A percentile compares a stretch with the other conserved stretches of the same genome.
Conservation (phyloP, 2,888 invertebrate species). For the Zeuzera pyrina region DNA sequence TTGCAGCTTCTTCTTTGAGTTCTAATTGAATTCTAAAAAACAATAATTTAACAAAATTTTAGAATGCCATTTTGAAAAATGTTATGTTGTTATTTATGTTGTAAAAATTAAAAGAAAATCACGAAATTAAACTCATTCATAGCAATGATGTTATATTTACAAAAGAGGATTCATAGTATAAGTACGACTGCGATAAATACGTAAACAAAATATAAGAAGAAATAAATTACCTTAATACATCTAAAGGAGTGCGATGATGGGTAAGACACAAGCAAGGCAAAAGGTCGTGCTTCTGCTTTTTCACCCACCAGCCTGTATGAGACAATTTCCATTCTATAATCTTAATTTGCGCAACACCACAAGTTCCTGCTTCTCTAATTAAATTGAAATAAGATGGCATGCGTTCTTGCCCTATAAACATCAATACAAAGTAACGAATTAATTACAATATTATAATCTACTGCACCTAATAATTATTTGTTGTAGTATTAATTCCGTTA, state of each 20-base stretch:
- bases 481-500: too few relatives aligned
- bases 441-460: not conserved
- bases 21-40: too few relatives aligned
- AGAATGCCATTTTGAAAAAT: too few relatives aligned
- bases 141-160: too few relatives aligned
- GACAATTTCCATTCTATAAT: constrained; percentile 65
- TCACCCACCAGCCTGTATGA: constrained; percentile 53
- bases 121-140: too few relatives aligned
- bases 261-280: constrained; percentile 45
- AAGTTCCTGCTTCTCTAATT: constrained; percentile 38
- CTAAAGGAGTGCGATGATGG: constrained; percentile 49
- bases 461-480: not conserved
- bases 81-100: too few relatives aligned
- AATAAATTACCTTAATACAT: constrained; percentile 39
- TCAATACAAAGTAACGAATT: not conserved
- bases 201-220: too few relatives aligned
- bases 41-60: too few relatives aligned
- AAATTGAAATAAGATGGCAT: constrained; percentile 57
- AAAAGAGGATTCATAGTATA: too few relatives aligned
- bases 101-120: too few relatives aligned
- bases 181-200: too few relatives aligned
- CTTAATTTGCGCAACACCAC: constrained; percentile 44
- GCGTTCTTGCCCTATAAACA: constrained; percentile 56
- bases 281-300: constrained; percentile 31
- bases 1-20: too few relatives aligned